These are phyloP conservation scores for Heterochromis multidens DNA, from an alignment of 2,113 vertebrate genomes.

Conservation along the genomic window DNA sequence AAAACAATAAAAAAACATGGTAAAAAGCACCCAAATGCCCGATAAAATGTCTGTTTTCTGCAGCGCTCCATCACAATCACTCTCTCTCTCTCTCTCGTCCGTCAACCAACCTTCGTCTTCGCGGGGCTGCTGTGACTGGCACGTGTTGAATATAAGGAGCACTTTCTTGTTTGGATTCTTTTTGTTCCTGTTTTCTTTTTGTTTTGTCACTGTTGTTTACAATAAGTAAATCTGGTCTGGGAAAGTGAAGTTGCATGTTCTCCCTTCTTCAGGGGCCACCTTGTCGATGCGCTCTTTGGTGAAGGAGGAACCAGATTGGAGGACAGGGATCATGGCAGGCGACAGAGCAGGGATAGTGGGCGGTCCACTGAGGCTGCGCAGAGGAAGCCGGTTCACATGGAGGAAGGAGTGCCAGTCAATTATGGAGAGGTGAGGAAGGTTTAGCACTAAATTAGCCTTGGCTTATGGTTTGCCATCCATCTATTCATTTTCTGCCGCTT, in stretches of 20 bases:
- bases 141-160: too few species aligned
- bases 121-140: too few species aligned
- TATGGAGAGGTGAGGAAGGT: slow-evolving; percentile 78
- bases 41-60: too few species aligned
- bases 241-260: background rate
- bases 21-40: too few species aligned
- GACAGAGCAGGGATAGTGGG: slow-evolving; percentile 65
- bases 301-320: slow-evolving; percentile 82
- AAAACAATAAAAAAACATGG: too few species aligned
- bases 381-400: slow-evolving; percentile 84
- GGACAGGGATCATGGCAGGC: slow-evolving; percentile 68
- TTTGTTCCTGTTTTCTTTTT: too few species aligned
- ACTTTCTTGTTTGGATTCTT: too few species aligned
- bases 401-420: slow-evolving; percentile 84
- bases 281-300: slow-evolving; percentile 80
- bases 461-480: background rate
- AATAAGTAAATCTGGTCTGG: background rate
- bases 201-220: too few species aligned
- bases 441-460: background rate
- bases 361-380: slow-evolving; percentile 76
- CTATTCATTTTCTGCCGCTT: background rate
- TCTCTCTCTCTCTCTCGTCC: too few species aligned
- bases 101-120: too few species aligned
- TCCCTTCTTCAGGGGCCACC: slow-evolving; percentile 69
- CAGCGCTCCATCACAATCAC: too few species aligned